Evolutionary conservation across 2,113 vertebrate species (phyloP).

Genomic region (Empidonax traillii): DNA sequence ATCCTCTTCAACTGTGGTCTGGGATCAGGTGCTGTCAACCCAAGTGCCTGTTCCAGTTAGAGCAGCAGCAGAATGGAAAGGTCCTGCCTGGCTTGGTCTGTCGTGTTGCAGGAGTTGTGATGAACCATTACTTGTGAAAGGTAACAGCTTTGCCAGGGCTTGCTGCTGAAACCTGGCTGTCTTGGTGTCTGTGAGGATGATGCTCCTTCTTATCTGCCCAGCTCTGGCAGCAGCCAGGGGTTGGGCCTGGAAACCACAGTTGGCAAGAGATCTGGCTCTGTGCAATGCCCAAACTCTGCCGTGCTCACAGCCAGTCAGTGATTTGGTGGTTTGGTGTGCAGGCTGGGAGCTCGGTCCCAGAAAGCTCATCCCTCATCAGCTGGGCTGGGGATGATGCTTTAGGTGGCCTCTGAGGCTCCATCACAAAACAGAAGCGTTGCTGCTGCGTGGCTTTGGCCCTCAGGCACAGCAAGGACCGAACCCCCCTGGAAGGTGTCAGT

Average conservation of each 20-base stretch:
- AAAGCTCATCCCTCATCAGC: neutral
- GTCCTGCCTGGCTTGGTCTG: neutral
- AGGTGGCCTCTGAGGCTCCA: neutral
- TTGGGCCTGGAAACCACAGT: neutral
- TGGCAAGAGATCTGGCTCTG: fast-evolving
- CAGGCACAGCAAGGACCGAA: neutral
- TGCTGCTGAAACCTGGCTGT: neutral
- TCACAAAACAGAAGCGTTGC: neutral
- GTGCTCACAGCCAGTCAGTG: fast-evolving
- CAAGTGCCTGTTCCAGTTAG: neutral
- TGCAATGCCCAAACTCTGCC: neutral
- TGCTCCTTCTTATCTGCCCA: neutral
- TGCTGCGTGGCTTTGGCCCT: neutral
- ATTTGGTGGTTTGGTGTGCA: neutral
- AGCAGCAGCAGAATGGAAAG: neutral
- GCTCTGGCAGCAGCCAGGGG: neutral
- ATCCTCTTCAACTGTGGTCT: neutral
- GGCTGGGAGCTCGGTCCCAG: neutral
- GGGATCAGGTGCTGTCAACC: neutral
- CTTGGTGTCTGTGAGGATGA: fast-evolving
- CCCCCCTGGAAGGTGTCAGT: neutral
- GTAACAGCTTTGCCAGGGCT: neutral
- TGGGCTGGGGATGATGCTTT: neutral
- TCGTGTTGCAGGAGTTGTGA: fast-evolving
- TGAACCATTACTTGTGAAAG: neutral